Base-by-base conservation (phyloP, 2,888 invertebrate genomes). In the Caenorhabditis zanzibari region DNA sequence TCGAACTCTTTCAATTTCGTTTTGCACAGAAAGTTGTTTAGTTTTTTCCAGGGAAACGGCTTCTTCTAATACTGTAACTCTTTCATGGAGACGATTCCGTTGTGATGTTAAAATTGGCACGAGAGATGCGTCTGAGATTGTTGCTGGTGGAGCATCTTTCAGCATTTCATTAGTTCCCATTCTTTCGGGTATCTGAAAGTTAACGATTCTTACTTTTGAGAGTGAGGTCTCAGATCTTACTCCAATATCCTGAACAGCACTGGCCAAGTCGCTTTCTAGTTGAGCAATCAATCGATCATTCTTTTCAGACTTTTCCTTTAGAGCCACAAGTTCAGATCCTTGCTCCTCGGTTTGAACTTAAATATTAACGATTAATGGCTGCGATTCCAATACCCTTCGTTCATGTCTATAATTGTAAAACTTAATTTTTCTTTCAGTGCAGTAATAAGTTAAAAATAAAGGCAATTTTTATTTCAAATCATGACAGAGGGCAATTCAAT, bases 81-180 rank as follows among this genome's bases (percentile, higher is more conserved):
- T 81, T 72, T 86, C 86, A 38, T 84, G 82, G 88, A 94, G 93
- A 47, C 94, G 89, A 88, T 94, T 94, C 28, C 94, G 84, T 91
- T 94, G 94, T 79, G 93, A 93, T 79, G 94, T 93, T 19, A 94
- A 92, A 52, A 94, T 94, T 7, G 86, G 81, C 10, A 85, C 52
- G 28, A 89, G 69, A 5, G 85, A 79, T 5, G 84, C 80, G 28
- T 82, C 82, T 0, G 59, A 26, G 4, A 38, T 41, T 22, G 44
- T 44, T 12, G 10, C 38, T 19, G 64, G 44, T 1, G 64, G 35
- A 19, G 66, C 63, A 58, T 52, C 56, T 41, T 64, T 54, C 16
- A 84, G 63, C 63, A 85, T 63, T 9, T 86, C 85, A 5, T 76
- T 68, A 5, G 85, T 85, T 14, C 74, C 52, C 80, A 83, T 35